Percentiles rank a stretch among this genome's conserved stretches.
These are phyloP conservation scores for Anoplophora glabripennis DNA, from an alignment of 1,140 invertebrate genomes.

Conservation along the genomic window DNA sequence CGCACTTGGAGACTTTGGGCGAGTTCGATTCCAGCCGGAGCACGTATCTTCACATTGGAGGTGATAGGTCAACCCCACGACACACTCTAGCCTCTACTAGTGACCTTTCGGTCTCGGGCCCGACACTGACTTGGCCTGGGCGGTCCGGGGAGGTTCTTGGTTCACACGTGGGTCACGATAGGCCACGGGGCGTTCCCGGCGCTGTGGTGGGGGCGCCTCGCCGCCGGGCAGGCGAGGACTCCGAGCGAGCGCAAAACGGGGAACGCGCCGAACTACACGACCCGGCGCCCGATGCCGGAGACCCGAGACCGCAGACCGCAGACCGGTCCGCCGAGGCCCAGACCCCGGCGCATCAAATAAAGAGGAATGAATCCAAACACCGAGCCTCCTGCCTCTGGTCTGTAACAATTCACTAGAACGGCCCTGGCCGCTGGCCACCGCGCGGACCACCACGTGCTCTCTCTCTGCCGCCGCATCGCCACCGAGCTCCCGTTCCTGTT, in stretches of 20 bases:
- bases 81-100: conserved; percentile 50
- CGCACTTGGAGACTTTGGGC: conserved; percentile 17
- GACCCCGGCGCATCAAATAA: not conserved
- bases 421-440: no score
- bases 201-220: conserved; percentile 26
- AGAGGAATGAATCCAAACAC: not conserved
- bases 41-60: conserved; percentile 45
- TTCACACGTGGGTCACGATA: conserved; percentile 49
- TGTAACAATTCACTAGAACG: not conserved
- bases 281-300: conserved; percentile 9
- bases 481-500: no score
- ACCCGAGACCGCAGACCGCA: not conserved
- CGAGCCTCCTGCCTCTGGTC: not conserved
- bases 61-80: conserved; percentile 49
- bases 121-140: conserved; percentile 50
- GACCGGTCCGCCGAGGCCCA: not conserved
- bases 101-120: conserved; percentile 48
- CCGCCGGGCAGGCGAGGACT: conserved; percentile 10
- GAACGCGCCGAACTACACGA: not conserved
- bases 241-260: not conserved
- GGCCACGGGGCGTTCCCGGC: conserved; percentile 46
- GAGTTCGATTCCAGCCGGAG: conserved; percentile 20
- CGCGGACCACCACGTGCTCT: no score
- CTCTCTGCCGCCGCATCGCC: no score
- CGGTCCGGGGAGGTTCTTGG: conserved; percentile 46